These are phyloP conservation scores for Dastarcus helophoroides DNA, from an alignment of 2,888 invertebrate genomes.

Conservation along the genomic window DNA sequence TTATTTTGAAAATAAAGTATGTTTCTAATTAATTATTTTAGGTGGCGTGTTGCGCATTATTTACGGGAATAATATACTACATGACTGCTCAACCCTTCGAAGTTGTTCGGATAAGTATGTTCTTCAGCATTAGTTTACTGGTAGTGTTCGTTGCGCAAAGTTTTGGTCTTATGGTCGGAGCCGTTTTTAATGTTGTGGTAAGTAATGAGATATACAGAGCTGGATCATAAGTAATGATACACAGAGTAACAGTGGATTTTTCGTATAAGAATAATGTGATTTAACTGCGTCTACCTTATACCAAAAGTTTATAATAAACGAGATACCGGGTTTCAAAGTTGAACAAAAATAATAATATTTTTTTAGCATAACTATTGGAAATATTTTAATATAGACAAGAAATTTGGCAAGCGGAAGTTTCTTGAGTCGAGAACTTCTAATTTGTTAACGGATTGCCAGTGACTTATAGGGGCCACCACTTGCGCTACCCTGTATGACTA, in stretches of 20 bases:
- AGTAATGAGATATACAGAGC: neutral
- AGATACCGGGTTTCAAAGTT: too few relatives aligned
- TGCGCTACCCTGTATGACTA: too few relatives aligned
- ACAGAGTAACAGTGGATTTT: too few relatives aligned
- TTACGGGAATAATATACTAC: conserved; percentile 66
- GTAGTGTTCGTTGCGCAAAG: conserved; percentile 86
- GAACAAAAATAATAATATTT: too few relatives aligned
- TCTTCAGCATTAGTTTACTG: conserved; percentile 68
- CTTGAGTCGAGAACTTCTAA: too few relatives aligned
- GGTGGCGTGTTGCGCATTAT: conserved; percentile 58
- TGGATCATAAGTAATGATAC: neutral
- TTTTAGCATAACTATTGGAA: neutral
- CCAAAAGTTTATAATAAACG: too few relatives aligned
- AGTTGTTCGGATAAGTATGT: conserved; percentile 68
- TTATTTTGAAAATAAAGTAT: conserved; percentile 2
- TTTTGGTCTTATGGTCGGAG: conserved; percentile 84
- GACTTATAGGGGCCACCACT: too few relatives aligned
- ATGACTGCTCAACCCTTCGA: conserved; percentile 87
- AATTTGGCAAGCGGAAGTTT: too few relatives aligned
- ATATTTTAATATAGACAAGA: too few relatives aligned
- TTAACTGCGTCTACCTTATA: too few relatives aligned
- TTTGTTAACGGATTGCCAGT: too few relatives aligned
- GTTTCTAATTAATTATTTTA: conserved; percentile 27
- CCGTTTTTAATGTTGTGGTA: conserved; percentile 75
- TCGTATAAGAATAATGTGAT: too few relatives aligned